Evolutionary conservation across 1,140 invertebrate genomes (phyloP), one percentile per base, ranked within the genome.

Genomic region (Drosophila littoralis): DNA sequence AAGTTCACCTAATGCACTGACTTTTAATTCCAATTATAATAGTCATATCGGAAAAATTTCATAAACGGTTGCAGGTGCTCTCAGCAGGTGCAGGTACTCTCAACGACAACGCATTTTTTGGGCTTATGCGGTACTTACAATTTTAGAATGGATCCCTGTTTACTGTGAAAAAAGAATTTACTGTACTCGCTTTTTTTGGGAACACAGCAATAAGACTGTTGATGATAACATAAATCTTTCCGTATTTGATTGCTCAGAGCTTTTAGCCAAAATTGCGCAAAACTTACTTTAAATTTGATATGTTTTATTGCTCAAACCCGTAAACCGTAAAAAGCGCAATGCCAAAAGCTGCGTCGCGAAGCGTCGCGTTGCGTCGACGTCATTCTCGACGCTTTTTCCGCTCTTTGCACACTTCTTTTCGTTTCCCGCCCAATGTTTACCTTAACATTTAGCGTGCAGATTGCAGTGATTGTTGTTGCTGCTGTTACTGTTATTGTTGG

Each of bases 401-500:
- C 9, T 43, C 2, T 52, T 43, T 59, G 36, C 7, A 6, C n/a
- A 3, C 46, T 33, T 55, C 40, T 54, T 59, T 66, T 60, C 15
- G 64, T 15, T 55, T 33, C 33, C 22, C 35, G 43, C 8, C 51
- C 35, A 40, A 52, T 71, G 61, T 73, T 71, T 75, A 73, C 65
- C 65, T 61, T 74, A 69, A 69, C 65, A 61, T 50, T 74, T 74
- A 73, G 65, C 55, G 36, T 60, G 64, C 52, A 71, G 45, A 58
- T 72, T 72, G 42, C 64, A 43, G 65, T 35, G 40, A 64, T 36
- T 48, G 17, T 54, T 51, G 32, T 64, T 64, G 33, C 22, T 46
- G 17, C 7, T 58, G 38, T 58, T 22, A 5, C 48, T 45, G n/a
- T 45, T 42, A 28, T 64, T 57, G 36, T 40, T 45, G 8, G 12